phyloP scores from a whole-genome alignment of 2,888 invertebrate species.

The Incurvaria masculella region DNA sequence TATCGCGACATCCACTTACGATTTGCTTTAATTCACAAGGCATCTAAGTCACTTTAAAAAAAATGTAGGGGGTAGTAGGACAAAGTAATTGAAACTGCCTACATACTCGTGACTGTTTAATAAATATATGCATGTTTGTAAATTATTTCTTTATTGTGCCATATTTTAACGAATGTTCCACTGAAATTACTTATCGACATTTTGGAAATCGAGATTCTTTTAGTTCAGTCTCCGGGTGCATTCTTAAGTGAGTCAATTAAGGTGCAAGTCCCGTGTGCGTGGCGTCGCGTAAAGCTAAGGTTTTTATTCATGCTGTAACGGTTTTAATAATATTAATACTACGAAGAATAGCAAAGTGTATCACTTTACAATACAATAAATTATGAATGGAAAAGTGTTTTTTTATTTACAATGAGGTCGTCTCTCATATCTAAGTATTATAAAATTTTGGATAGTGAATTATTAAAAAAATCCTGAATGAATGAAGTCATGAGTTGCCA shows the following conservation, averaged over 20 bases:
- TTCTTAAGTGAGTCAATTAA: neutral
- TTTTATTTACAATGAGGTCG: too few relatives aligned
- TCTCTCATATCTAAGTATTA: too few relatives aligned
- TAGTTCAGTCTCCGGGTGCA: neutral
- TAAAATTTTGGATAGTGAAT: too few relatives aligned
- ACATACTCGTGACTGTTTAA: conserved; percentile 30
- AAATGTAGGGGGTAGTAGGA: too few relatives aligned
- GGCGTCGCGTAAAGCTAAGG: neutral
- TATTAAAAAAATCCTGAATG: too few relatives aligned
- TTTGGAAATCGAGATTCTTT: neutral
- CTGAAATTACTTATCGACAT: neutral
- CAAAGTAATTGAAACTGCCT: conserved; percentile 27
- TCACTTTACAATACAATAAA: neutral
- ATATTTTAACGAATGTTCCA: too few relatives aligned
- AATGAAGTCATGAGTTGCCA: too few relatives aligned
- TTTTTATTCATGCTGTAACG: neutral
- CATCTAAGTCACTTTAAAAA: too few relatives aligned
- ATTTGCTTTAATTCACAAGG: too few relatives aligned
- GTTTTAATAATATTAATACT: neutral
- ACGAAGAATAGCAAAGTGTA: neutral
- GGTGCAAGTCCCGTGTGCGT: neutral
- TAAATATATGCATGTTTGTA: too few relatives aligned
- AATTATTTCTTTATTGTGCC: neutral
- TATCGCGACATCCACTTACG: too few relatives aligned
- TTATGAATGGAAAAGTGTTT: neutral